A percentile compares a stretch with the other conserved stretches of the same genome.
These are phyloP conservation scores for Drosophila ustulata DNA, from an alignment of 2,888 invertebrate genomes.

Conservation along the genomic window DNA sequence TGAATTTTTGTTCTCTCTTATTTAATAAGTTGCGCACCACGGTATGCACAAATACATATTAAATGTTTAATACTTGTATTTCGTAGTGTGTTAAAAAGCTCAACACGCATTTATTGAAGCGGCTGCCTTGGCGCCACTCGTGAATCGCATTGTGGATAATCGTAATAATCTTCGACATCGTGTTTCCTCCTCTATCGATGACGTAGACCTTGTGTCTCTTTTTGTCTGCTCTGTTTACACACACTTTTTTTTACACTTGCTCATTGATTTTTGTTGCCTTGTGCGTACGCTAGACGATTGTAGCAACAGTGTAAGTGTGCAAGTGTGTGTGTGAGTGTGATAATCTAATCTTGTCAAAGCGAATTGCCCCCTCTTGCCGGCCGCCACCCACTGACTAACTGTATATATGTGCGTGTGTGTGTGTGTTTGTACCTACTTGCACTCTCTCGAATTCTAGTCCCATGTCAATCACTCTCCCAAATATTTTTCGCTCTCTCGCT, in stretches of 20 bases:
- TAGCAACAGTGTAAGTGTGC: conserved; percentile 47
- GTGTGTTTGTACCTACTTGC: conserved; percentile 12
- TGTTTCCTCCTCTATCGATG: conserved; percentile 44
- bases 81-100: conserved; percentile 14
- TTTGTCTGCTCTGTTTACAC: conserved; percentile 59
- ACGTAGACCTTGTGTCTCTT: conserved; percentile 53
- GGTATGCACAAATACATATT: neutral
- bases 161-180: neutral
- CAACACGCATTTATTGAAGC: conserved; percentile 32
- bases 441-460: conserved; percentile 16
- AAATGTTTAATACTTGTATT: conserved; percentile 23
- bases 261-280: conserved; percentile 72
- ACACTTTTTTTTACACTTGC: conserved; percentile 58
- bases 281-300: conserved; percentile 42
- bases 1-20: conserved; percentile 2
- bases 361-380: conserved; percentile 54
- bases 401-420: neutral
- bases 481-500: conserved; percentile 16
- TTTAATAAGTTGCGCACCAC: neutral
- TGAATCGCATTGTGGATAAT: conserved; percentile 1
- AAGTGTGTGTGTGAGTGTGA: conserved; percentile 27
- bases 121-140: conserved; percentile 34
- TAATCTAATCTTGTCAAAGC: conserved; percentile 62
- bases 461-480: conserved; percentile 5
- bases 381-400: conserved; percentile 38